phyloP scores from a whole-genome alignment of 1,140 invertebrate species.

The Sitophilus oryzae region DNA sequence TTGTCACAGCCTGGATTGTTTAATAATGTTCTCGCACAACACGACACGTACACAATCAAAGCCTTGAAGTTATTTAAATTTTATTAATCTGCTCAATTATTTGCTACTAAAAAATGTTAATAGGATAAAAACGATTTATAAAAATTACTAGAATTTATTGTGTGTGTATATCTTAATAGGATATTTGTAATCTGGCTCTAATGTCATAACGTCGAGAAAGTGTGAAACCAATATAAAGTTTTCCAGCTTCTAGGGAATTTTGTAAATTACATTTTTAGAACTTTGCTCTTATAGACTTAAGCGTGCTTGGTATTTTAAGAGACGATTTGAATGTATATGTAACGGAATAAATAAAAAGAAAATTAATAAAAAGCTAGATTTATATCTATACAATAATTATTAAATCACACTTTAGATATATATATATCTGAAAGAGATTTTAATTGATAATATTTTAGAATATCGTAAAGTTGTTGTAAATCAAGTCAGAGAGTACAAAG shows the following conservation, averaged over 20 bases:
- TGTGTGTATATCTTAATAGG: conserved; percentile 16
- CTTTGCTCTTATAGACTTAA: conserved; percentile 15
- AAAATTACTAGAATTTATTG: no score
- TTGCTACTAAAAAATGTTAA: no score
- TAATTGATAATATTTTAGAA: no score
- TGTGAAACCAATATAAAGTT: conserved; percentile 25
- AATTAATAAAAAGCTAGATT: no score
- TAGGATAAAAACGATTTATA: no score
- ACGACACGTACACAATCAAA: neutral
- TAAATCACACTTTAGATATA: no score
- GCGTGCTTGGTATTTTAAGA: conserved; percentile 19
- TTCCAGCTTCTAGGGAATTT: conserved; percentile 20
- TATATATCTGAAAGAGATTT: no score
- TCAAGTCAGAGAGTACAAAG: conserved; percentile 10
- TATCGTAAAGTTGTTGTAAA: no score
- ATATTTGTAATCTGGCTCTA: conserved; percentile 13
- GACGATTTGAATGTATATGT: conserved; percentile 1
- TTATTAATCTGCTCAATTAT: neutral
- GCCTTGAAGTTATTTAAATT: neutral
- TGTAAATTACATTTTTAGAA: conserved; percentile 27
- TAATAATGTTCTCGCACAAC: neutral
- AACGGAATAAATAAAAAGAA: no score
- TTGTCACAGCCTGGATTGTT: neutral
- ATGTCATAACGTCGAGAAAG: conserved; percentile 18
- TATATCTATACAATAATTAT: no score